These are phyloP conservation scores for Colletes latitarsis DNA, from an alignment of 1,140 invertebrate species.

Conservation along the genomic window DNA sequence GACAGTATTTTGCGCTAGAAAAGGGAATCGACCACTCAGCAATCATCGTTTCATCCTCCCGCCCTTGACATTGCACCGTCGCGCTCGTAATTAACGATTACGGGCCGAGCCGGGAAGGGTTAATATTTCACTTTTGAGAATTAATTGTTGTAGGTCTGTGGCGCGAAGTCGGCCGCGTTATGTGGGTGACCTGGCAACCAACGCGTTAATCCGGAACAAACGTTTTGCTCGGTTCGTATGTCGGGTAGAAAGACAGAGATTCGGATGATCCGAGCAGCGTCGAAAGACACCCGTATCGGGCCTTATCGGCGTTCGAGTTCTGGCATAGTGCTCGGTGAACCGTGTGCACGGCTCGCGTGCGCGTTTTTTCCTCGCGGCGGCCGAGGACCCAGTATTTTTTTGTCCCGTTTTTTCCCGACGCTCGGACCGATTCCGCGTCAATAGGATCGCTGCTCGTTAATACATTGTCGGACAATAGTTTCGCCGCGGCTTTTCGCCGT, in stretches of 20 bases:
- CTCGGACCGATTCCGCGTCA: conserved; percentile 65
- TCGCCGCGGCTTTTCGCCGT: conserved; percentile 59
- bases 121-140: too few species aligned
- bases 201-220: conserved; percentile 6
- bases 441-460: conserved; percentile 68
- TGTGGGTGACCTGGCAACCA: too few species aligned
- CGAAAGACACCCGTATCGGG: background rate
- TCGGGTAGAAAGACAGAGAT: too few species aligned
- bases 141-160: too few species aligned
- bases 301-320: conserved; percentile 23
- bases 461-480: conserved; percentile 69
- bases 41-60: too few species aligned
- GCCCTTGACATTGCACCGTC: too few species aligned
- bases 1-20: too few species aligned
- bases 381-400: conserved; percentile 54
- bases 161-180: too few species aligned
- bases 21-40: too few species aligned
- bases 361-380: conserved; percentile 50
- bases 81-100: too few species aligned
- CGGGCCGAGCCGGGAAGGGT: too few species aligned
- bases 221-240: background rate
- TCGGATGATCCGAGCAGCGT: background rate
- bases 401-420: conserved; percentile 45
- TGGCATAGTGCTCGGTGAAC: conserved; percentile 2
- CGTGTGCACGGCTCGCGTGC: conserved; percentile 36